Percentiles rank a stretch among this genome's conserved stretches.
These are phyloP conservation scores for Nyctibius grandis DNA, from an alignment of 2,797 vertebrate genomes.

Conservation along the genomic window DNA sequence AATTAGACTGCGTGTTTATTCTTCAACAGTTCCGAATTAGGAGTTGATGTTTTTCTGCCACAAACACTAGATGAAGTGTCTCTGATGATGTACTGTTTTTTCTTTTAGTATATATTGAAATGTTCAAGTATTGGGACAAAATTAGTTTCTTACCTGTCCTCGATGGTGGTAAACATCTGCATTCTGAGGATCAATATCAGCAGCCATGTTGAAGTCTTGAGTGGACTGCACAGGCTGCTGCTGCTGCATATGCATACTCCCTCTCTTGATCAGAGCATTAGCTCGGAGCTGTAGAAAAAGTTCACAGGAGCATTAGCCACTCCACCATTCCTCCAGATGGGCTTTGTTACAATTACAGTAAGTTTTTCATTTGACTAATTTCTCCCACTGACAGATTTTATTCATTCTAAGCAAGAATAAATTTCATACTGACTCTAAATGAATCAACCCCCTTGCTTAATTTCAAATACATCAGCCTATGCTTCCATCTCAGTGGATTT, in stretches of 20 bases:
- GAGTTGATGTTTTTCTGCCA: background rate
- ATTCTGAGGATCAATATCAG: conserved; percentile 90
- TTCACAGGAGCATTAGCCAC: background rate
- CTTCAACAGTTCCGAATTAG: background rate
- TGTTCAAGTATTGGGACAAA: background rate
- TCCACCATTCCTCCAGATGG: background rate
- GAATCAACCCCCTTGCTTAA: background rate
- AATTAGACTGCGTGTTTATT: background rate
- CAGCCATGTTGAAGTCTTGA: conserved; percentile 96
- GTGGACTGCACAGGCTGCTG: conserved; percentile 92
- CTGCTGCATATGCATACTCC: conserved; percentile 99
- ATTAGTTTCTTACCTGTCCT: conserved; percentile 83
- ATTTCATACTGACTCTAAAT: background rate
- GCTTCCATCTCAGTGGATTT: background rate
- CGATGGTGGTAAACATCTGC: conserved; percentile 97
- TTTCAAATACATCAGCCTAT: background rate
- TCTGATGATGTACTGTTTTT: background rate
- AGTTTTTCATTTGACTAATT: background rate
- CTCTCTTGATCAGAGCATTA: conserved; percentile 96
- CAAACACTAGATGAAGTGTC: background rate
- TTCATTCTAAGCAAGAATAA: background rate
- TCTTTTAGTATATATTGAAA: background rate
- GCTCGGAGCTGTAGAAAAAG: conserved; percentile 82
- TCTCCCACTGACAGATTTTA: background rate
- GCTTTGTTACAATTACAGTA: background rate